Percentiles rank a stretch among this genome's conserved stretches.
Conservation (phyloP, 2,113 vertebrate species). For the Casuarius casuarius region DNA sequence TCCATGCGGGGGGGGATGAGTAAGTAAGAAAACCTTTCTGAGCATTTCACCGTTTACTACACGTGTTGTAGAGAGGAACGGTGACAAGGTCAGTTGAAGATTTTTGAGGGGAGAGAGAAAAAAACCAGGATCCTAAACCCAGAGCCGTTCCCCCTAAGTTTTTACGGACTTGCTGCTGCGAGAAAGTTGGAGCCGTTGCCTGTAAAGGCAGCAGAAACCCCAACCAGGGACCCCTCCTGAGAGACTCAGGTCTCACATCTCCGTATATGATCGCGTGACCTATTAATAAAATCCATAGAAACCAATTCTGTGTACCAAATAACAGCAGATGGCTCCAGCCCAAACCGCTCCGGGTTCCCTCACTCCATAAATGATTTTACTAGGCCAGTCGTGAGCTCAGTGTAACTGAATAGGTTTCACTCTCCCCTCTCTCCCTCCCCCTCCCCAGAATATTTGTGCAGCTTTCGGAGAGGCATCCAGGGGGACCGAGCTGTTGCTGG, state of each 20-base stretch:
- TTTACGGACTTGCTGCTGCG: conserved; percentile 21
- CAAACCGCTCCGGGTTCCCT: conserved; percentile 43
- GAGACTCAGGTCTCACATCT: conserved; percentile 49
- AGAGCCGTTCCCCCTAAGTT: not conserved
- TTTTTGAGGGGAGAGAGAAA: not conserved
- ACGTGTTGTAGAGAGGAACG: not conserved
- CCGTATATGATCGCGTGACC: conserved; percentile 45
- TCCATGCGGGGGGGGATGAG: not conserved
- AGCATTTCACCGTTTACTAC: not conserved
- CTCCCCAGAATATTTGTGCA: conserved; percentile 47
- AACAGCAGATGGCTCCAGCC: conserved; percentile 68
- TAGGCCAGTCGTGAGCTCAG: not conserved
- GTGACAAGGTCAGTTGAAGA: conserved; percentile 16
- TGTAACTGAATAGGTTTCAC: conserved; percentile 62
- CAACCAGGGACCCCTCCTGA: conserved; percentile 42
- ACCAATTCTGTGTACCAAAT: conserved; percentile 69
- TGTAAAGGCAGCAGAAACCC: conserved; percentile 51
- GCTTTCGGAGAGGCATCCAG: conserved; percentile 30
- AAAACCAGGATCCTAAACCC: not conserved
- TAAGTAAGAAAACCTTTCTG: not conserved
- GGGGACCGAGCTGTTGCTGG: conserved; percentile 50
- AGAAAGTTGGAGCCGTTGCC: not conserved
- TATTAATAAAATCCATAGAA: conserved; percentile 70
- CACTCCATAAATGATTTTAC: conserved; percentile 71
- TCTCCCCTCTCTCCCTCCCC: conserved; percentile 29